Evolutionary conservation across 2,113 vertebrate species (phyloP).

Genomic region (Pholis gunnellus): DNA sequence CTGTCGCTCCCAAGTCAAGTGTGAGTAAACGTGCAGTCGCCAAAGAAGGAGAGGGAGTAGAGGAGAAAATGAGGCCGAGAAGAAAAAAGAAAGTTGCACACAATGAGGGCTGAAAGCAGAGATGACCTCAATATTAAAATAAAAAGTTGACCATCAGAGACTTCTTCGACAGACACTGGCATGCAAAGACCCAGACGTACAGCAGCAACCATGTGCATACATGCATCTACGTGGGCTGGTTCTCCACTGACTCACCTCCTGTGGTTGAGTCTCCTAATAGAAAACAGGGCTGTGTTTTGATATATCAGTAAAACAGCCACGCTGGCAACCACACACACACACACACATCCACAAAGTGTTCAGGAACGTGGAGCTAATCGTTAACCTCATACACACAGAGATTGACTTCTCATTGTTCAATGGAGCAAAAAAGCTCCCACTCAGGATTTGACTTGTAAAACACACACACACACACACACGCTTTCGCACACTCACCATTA

Average conservation of each 20-base stretch:
- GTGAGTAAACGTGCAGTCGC: slow-evolving; percentile 76
- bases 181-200: slow-evolving; percentile 16
- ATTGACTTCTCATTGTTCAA: slow-evolving; percentile 45
- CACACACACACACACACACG: slow-evolving; percentile 20
- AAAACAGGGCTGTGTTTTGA: slow-evolving; percentile 51
- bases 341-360: slow-evolving; percentile 50
- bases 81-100: slow-evolving; percentile 19
- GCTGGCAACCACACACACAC: slow-evolving; percentile 20
- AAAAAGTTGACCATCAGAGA: slow-evolving; percentile 5
- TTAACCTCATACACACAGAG: slow-evolving; percentile 15
- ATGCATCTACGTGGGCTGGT: slow-evolving; percentile 17
- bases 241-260: slow-evolving; percentile 70
- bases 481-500: slow-evolving; percentile 50
- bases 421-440: slow-evolving; percentile 41
- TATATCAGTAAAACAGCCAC: slow-evolving; percentile 44
- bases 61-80: slow-evolving; percentile 12
- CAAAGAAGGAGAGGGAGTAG: slow-evolving; percentile 8
- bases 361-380: slow-evolving; percentile 68
- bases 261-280: slow-evolving; percentile 55
- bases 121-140: slow-evolving; percentile 7
- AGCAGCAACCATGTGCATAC: background rate
- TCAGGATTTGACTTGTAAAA: slow-evolving; percentile 34
- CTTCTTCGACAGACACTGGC: slow-evolving; percentile 3
- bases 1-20: slow-evolving; percentile 29
- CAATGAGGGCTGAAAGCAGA: background rate